Conservation (phyloP, 2,888 invertebrate genomes). For the Aelia acuminata region DNA sequence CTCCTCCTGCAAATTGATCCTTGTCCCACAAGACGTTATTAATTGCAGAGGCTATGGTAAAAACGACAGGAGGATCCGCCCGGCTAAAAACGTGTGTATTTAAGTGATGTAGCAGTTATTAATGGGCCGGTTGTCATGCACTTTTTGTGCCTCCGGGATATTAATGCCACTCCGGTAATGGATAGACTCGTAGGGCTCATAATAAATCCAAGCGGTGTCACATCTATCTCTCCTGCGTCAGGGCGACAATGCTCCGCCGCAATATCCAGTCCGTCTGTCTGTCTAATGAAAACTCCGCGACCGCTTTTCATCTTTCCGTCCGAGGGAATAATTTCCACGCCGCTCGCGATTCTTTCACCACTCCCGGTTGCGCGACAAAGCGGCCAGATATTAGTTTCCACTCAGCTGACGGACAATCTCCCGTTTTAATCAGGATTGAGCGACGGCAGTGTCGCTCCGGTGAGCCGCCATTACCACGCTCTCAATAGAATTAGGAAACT, state of each 20-base stretch:
- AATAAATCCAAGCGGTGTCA: slow-evolving; percentile 58
- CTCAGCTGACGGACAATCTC: slow-evolving; percentile 51
- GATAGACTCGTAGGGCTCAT: slow-evolving; percentile 60
- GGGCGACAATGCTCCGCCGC: slow-evolving; percentile 51
- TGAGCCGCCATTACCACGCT: slow-evolving; percentile 35
- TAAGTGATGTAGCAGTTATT: slow-evolving; percentile 55
- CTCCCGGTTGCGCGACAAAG: slow-evolving; percentile 4
- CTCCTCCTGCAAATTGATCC: slow-evolving; percentile 52
- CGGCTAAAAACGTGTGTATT: slow-evolving; percentile 59
- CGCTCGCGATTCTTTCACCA: slow-evolving; percentile 40
- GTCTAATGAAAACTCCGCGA: slow-evolving; percentile 57
- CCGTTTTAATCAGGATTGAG: slow-evolving; percentile 56
- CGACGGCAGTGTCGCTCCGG: slow-evolving; percentile 29
- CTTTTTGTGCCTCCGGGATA: slow-evolving; percentile 56
- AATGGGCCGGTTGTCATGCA: slow-evolving; percentile 59
- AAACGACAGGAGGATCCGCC: slow-evolving; percentile 54
- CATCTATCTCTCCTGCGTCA: slow-evolving; percentile 58
- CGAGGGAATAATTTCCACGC: slow-evolving; percentile 38
- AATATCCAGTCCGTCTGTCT: slow-evolving; percentile 26
- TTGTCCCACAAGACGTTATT: slow-evolving; percentile 40
- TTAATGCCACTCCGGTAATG: slow-evolving; percentile 55
- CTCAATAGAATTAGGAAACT: slow-evolving; percentile 39
- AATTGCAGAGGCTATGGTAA: slow-evolving; percentile 36
- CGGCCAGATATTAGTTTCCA: slow-evolving; percentile 57
- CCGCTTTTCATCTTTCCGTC: slow-evolving; percentile 57